Evolutionary conservation across 2,113 vertebrate species (phyloP).

Genomic region (Formicarius rufipectus): DNA sequence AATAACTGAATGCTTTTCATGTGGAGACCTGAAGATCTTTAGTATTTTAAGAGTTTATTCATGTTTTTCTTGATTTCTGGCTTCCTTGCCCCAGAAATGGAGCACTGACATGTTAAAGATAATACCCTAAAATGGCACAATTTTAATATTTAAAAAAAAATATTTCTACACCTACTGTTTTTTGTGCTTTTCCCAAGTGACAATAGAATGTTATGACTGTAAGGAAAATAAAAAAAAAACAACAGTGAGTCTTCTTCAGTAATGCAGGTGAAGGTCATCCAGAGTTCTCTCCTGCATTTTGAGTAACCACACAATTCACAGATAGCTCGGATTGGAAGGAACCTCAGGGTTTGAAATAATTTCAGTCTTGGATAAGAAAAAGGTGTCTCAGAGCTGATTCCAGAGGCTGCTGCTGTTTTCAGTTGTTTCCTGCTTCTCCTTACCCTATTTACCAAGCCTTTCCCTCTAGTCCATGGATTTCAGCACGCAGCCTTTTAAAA

Average conservation of each 20-base stretch:
- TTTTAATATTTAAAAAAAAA: neutral
- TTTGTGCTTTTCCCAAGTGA: neutral
- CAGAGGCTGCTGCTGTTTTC: neutral
- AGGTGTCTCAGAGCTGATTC: rapidly evolving
- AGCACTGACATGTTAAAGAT: neutral
- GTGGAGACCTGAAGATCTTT: neutral
- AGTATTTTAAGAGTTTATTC: neutral
- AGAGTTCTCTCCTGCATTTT: neutral
- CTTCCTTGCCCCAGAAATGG: neutral
- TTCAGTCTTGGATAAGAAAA: neutral
- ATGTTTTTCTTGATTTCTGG: neutral
- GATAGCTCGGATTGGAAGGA: neutral
- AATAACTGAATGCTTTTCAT: neutral
- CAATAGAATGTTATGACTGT: neutral
- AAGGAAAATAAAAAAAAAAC: neutral
- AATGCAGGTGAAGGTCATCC: neutral
- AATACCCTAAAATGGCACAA: neutral
- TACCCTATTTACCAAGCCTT: neutral
- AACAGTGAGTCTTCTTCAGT: neutral
- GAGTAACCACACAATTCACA: neutral
- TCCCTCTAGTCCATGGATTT: neutral
- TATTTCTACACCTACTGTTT: neutral
- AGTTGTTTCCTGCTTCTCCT: neutral
- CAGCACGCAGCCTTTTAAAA: neutral
- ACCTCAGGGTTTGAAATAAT: neutral